A percentile compares a stretch with the other conserved stretches of the same genome.
These are phyloP conservation scores for Barypeithes pellucidus DNA, from an alignment of 2,888 invertebrate species.

Conservation along the genomic window DNA sequence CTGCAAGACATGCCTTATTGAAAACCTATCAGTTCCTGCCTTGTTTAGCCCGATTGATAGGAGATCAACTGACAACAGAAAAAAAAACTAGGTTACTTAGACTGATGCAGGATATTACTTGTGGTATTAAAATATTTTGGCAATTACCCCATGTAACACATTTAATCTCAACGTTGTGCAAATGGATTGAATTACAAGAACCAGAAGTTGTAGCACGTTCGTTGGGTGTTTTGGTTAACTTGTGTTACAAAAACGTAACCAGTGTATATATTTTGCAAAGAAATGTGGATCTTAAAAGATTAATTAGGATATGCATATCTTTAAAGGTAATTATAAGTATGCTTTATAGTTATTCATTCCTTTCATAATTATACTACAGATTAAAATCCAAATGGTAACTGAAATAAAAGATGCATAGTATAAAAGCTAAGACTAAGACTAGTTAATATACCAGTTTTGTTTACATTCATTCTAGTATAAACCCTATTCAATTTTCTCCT, in stretches of 20 bases:
- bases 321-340: constrained; percentile 73
- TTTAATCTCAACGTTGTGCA: constrained; percentile 79
- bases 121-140: constrained; percentile 86
- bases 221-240: constrained; percentile 83
- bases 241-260: constrained; percentile 85
- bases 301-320: constrained; percentile 76
- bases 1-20: constrained; percentile 77
- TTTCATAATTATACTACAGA: too few species aligned
- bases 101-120: constrained; percentile 83
- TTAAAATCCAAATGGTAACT: too few species aligned
- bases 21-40: constrained; percentile 83
- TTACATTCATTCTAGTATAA: too few species aligned
- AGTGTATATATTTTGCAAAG: constrained; percentile 83
- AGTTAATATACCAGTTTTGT: too few species aligned
- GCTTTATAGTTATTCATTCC: too few species aligned
- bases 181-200: constrained; percentile 76
- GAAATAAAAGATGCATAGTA: too few species aligned
- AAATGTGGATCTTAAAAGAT: constrained; percentile 80
- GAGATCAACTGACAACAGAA: constrained; percentile 76
- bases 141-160: constrained; percentile 83
- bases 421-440: too few species aligned
- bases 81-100: constrained; percentile 78
- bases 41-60: constrained; percentile 76
- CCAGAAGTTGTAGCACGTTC: constrained; percentile 72
- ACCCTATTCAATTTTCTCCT: too few species aligned